phyloP scores from a whole-genome alignment of 2,888 invertebrate species.

The Macaria liturata region DNA sequence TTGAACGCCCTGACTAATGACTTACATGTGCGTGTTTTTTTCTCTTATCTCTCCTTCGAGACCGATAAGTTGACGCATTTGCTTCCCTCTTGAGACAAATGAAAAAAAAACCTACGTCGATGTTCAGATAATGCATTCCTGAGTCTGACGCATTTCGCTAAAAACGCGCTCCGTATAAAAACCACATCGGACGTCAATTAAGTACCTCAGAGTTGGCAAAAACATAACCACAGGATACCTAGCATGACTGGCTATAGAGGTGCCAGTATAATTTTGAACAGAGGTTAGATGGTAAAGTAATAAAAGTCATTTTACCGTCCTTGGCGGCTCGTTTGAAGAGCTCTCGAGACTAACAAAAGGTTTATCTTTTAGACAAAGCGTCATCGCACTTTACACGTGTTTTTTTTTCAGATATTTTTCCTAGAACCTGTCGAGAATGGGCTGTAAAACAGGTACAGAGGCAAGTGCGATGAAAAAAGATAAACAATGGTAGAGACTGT shows the following conservation, averaged over 20 bases:
- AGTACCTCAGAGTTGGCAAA: constrained; percentile 7
- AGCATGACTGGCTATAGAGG: constrained; percentile 12
- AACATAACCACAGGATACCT: not conserved
- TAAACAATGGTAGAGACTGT: constrained; percentile 59
- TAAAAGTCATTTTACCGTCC: constrained; percentile 32
- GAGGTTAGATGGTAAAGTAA: constrained; percentile 35
- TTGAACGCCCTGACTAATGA: constrained; percentile 73
- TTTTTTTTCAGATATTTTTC: constrained; percentile 50
- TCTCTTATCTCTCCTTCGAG: constrained; percentile 34
- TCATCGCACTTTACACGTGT: constrained; percentile 50
- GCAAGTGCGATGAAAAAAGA: constrained; percentile 55
- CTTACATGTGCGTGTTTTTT: constrained; percentile 71
- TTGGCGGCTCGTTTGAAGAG: constrained; percentile 43
- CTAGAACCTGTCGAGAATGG: constrained; percentile 53
- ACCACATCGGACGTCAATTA: constrained; percentile 18
- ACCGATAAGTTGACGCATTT: constrained; percentile 48
- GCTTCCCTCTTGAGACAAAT: constrained; percentile 39
- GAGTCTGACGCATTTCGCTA: constrained; percentile 19
- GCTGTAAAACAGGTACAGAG: constrained; percentile 60
- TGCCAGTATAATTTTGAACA: constrained; percentile 6
- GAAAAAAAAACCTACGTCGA: constrained; percentile 32
- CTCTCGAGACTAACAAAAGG: constrained; percentile 48
- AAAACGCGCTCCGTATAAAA: constrained; percentile 12
- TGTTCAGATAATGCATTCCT: constrained; percentile 26
- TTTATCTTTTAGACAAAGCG: constrained; percentile 43